Conservation (phyloP, 1,140 invertebrate species). For the Ectropis grisescens region DNA sequence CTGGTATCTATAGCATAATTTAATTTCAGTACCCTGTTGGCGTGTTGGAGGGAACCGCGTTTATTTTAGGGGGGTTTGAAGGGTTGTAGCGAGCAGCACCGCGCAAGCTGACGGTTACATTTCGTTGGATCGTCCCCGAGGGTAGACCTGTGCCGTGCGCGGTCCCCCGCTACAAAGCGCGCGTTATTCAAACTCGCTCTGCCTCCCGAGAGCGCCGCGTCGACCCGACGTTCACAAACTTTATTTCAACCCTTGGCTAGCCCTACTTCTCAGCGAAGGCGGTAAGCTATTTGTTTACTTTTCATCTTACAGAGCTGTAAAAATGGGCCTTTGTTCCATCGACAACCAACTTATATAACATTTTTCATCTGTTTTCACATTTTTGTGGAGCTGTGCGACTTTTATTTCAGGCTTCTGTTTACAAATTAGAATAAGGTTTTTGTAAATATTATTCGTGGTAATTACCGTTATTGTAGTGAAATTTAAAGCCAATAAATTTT, state of each 20-base stretch:
- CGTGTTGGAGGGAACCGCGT: too few relatives aligned
- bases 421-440: background rate
- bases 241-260: slow-evolving; percentile 17
- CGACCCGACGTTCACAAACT: slow-evolving; percentile 20
- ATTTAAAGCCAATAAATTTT: too few relatives aligned
- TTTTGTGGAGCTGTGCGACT: slow-evolving; percentile 11
- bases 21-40: too few relatives aligned
- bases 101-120: slow-evolving; percentile 43
- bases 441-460: background rate
- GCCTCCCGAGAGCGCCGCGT: slow-evolving; percentile 4
- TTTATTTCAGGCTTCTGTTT: background rate
- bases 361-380: slow-evolving; percentile 4
- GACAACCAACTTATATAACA: slow-evolving; percentile 3
- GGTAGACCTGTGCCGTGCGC: slow-evolving; percentile 24
- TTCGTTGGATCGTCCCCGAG: slow-evolving; percentile 37
- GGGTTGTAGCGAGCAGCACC: too few relatives aligned
- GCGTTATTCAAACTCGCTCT: slow-evolving; percentile 7
- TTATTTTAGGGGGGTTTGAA: too few relatives aligned
- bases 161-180: slow-evolving; percentile 3
- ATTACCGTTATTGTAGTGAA: too few relatives aligned
- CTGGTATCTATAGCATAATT: too few relatives aligned
- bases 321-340: slow-evolving; percentile 8
- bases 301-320: slow-evolving; percentile 32
- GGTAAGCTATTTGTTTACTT: slow-evolving; percentile 39
- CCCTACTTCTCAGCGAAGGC: slow-evolving; percentile 22